Base-by-base conservation (phyloP, 2,797 vertebrate genomes). In the Leuciscus waleckii region DNA sequence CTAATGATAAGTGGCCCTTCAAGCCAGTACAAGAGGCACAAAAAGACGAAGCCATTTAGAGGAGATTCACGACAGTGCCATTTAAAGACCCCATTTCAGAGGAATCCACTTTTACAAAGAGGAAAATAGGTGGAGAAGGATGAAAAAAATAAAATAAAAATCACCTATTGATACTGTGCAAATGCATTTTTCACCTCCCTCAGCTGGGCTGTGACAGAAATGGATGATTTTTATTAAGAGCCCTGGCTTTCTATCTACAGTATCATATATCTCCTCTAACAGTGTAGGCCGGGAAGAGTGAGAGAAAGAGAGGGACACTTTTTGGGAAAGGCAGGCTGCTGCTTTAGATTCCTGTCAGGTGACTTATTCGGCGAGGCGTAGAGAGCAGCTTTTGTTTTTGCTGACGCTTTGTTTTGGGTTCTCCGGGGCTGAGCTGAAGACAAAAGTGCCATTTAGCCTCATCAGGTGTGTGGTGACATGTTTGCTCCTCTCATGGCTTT, bases 171-270 rank as follows among this genome's bases (percentile, higher is more conserved):
- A 93, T 92, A 90, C 90, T 86, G 91, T 91, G 91, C 91, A 92
- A 93, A 95, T 92, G 87, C 87, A 89, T 89, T 91, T 88, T 88
- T 90, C 83, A 89, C 87, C 93, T 91, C 93, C 82, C 85, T 82
- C 91, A 88, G 89, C 91, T 91, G 85, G 69, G 78, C 91, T 90
- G 89, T 93, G 93, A 95, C 93, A 94, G 91, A 95, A 95, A 95
- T 93, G 87, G 91, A 94, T 94, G 93, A 94, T 94, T 94, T 95
- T 93, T 94, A 94, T 95, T 93, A 93, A 94, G 92, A 92, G 90
- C 89, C 92, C 92, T 92, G 92, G 90, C 91, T 94, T 93, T 91
- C 91, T 92, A 90, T 93, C 89, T 88, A 87, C 91, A 89, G 89
- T 89, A 90, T 93, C 92, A 92, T 94, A 94, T 92, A 93, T 94